A percentile compares a stretch with the other conserved stretches of the same genome.
These are phyloP conservation scores for Aphis gossypii DNA, from an alignment of 1,140 invertebrate species.

Conservation along the genomic window DNA sequence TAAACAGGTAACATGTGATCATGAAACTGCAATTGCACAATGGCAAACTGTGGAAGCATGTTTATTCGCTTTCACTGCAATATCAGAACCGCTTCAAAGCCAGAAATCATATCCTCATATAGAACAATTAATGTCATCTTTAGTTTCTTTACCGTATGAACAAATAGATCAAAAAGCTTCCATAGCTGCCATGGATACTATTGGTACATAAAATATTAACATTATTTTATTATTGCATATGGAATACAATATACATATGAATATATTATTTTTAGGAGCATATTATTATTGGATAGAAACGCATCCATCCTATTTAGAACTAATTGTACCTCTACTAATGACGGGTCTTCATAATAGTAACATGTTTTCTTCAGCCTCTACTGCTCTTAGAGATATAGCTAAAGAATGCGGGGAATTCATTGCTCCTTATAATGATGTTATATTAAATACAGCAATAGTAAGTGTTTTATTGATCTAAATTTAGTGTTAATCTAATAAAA, in stretches of 20 bases:
- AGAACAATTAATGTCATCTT: constrained; percentile 72
- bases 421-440: constrained; percentile 74
- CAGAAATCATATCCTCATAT: constrained; percentile 72
- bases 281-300: constrained; percentile 56
- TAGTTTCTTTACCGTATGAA: constrained; percentile 73
- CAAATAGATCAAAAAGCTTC: constrained; percentile 70
- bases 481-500: not conserved
- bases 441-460: constrained; percentile 72
- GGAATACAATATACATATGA: not conserved
- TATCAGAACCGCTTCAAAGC: constrained; percentile 77
- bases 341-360: constrained; percentile 49
- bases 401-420: constrained; percentile 78
- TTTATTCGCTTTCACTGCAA: constrained; percentile 81
- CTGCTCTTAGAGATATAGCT: constrained; percentile 86
- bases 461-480: not conserved
- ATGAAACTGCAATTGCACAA: constrained; percentile 38
- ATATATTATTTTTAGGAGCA: constrained; percentile 42
- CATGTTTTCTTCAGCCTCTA: constrained; percentile 74
- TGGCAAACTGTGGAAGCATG: constrained; percentile 80
- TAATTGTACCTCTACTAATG: constrained; percentile 51
- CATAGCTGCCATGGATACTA: constrained; percentile 75
- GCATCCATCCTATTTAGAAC: constrained; percentile 38
- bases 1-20: constrained; percentile 43
- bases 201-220: constrained; percentile 67
- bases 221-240: constrained; percentile 15